Evolutionary conservation across 2,113 vertebrate species (phyloP).

Genomic region (Datnioides undecimradiatus): DNA sequence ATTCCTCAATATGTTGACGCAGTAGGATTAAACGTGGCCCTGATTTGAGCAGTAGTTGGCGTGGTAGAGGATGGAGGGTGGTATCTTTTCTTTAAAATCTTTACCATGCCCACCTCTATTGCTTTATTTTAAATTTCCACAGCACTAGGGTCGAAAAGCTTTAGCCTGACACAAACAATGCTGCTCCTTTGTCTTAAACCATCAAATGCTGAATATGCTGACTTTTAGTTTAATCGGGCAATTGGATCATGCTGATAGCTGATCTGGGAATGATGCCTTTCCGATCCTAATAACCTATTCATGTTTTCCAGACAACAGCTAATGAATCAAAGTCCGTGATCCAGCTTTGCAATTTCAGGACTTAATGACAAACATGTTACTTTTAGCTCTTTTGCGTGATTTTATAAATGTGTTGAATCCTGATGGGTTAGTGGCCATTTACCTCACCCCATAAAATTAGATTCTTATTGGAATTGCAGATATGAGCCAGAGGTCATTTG

Average conservation of each 20-base stretch:
- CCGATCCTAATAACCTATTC: neutral
- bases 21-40: neutral
- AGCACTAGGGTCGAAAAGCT: no score
- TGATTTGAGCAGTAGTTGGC: neutral
- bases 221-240: neutral
- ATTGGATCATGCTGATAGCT: neutral
- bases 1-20: neutral
- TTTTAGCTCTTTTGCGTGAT: neutral
- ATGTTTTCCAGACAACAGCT: neutral
- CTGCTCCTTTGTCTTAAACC: neutral
- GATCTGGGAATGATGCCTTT: neutral
- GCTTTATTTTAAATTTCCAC: no score
- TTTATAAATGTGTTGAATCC: constrained; percentile 4
- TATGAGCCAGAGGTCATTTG: constrained; percentile 25
- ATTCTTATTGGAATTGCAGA: constrained; percentile 23
- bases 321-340: neutral
- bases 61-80: neutral
- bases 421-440: constrained; percentile 1
- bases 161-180: no score
- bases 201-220: no score
- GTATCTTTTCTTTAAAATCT: neutral
- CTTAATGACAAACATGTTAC: constrained; percentile 16
- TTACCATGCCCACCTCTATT: no score
- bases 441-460: constrained; percentile 8
- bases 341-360: constrained; percentile 13